These are phyloP conservation scores for Sphecodes monilicornis DNA, from an alignment of 2,888 invertebrate species.

Conservation along the genomic window DNA sequence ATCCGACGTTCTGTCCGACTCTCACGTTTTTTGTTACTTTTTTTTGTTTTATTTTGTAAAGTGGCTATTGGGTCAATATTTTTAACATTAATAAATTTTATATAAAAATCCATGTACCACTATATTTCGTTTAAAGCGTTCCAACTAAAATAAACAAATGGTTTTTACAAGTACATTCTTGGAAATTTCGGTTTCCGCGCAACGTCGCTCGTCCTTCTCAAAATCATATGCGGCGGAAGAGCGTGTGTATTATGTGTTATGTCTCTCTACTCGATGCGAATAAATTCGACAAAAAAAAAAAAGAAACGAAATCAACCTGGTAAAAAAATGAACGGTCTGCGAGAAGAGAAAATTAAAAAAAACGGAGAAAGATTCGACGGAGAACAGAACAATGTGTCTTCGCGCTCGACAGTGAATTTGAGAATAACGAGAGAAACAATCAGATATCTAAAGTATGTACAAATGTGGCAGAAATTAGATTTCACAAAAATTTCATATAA, in stretches of 20 bases:
- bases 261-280: background rate
- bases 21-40: background rate
- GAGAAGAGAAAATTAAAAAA: background rate
- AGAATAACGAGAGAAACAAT: slow-evolving; percentile 73
- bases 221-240: slow-evolving; percentile 58
- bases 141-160: slow-evolving; percentile 73
- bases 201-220: slow-evolving; percentile 69
- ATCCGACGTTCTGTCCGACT: slow-evolving; percentile 49
- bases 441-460: slow-evolving; percentile 65
- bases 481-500: slow-evolving; percentile 65
- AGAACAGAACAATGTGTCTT: slow-evolving; percentile 16
- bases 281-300: slow-evolving; percentile 10
- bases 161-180: slow-evolving; percentile 69
- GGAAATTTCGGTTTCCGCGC: slow-evolving; percentile 53
- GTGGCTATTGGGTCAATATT: slow-evolving; percentile 69
- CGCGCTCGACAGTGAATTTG: slow-evolving; percentile 56
- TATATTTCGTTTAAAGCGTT: slow-evolving; percentile 73
- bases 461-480: slow-evolving; percentile 71
- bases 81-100: slow-evolving; percentile 76
- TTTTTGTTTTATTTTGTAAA: slow-evolving; percentile 62
- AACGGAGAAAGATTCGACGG: background rate
- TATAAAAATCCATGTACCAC: slow-evolving; percentile 76
- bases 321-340: background rate
- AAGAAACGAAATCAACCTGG: background rate
- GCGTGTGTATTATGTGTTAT: background rate